Conservation (phyloP, 2,113 vertebrate genomes). For the Leuciscus idus region DNA sequence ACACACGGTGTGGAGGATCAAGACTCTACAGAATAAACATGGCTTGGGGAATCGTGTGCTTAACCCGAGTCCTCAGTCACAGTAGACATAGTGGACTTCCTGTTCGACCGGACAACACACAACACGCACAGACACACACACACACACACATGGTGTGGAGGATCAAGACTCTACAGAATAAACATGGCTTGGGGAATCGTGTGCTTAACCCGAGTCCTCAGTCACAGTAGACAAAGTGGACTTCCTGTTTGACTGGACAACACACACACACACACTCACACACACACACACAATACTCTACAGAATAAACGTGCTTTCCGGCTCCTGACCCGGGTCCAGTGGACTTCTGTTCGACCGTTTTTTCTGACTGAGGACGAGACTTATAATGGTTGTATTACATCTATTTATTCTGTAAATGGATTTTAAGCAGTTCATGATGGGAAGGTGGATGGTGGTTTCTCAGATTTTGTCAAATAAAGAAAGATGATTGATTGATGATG, state of each 20-base stretch:
- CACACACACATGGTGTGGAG: too few relatives aligned
- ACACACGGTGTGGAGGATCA: neutral
- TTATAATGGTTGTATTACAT: conserved; percentile 68
- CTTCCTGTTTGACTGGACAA: neutral
- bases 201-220: neutral
- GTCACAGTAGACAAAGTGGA: neutral
- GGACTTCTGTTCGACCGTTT: neutral
- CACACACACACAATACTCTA: too few relatives aligned
- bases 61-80: neutral
- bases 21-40: neutral
- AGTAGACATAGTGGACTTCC: neutral
- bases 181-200: neutral
- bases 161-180: neutral
- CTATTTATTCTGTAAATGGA: conserved; percentile 82
- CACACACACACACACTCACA: too few relatives aligned
- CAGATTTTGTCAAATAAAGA: conserved; percentile 65
- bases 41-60: neutral
- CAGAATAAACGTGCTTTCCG: neutral
- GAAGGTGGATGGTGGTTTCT: conserved; percentile 67
- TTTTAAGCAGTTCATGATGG: conserved; percentile 70
- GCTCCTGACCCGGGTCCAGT: neutral
- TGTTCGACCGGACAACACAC: too few relatives aligned
- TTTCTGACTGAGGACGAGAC: neutral
- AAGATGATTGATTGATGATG: neutral
- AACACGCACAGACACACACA: too few relatives aligned